phyloP scores from a whole-genome alignment of 1,140 invertebrate genomes.

The Campoletis sonorensis region DNA sequence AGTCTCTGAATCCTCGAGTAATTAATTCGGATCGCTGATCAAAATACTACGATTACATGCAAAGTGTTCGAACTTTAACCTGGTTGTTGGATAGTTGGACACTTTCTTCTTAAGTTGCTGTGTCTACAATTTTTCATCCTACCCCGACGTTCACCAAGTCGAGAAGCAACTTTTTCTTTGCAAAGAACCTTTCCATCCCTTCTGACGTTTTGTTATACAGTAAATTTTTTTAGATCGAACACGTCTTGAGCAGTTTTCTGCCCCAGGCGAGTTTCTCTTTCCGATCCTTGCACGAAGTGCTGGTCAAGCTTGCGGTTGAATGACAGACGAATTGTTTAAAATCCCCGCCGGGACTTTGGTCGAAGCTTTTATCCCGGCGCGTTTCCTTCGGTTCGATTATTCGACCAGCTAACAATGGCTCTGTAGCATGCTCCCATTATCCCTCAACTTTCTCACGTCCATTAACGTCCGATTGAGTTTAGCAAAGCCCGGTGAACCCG shows the following conservation, averaged over 20 bases:
- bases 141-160: too few species aligned
- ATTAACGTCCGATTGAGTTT: not conserved
- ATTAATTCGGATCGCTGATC: constrained; percentile 1
- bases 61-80: not conserved
- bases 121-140: too few species aligned
- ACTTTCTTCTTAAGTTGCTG: too few species aligned
- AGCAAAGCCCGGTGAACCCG: not conserved
- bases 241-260: not conserved
- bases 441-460: constrained; percentile 28
- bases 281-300: not conserved
- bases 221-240: not conserved
- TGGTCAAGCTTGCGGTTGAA: constrained; percentile 27
- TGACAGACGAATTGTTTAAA: constrained; percentile 37
- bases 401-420: constrained; percentile 9
- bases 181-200: not conserved
- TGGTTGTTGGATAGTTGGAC: too few species aligned
- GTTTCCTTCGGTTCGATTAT: constrained; percentile 20
- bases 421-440: not conserved
- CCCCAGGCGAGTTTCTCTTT: not conserved
- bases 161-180: too few species aligned
- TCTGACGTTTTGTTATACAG: not conserved
- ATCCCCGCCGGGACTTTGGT: constrained; percentile 20
- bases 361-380: constrained; percentile 31
- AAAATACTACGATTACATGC: not conserved
- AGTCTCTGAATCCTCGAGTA: not conserved